Evolutionary conservation across 2,797 vertebrate species (phyloP).

Genomic region (Poliocrania exsul): DNA sequence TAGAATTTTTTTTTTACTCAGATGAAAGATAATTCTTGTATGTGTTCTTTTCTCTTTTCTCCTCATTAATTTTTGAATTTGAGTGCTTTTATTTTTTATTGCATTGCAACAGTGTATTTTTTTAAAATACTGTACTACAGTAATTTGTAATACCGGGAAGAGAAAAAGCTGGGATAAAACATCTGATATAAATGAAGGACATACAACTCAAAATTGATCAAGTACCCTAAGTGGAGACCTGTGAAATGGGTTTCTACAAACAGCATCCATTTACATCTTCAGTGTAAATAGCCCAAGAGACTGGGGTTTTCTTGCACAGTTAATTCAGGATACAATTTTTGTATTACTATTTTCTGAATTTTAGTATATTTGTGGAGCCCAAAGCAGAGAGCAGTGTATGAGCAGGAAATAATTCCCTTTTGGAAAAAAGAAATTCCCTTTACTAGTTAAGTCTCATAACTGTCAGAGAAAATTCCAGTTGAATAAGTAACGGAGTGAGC

Average conservation of each 20-base stretch:
- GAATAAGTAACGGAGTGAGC: not conserved
- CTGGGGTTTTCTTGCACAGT: not conserved
- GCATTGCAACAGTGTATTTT: not conserved
- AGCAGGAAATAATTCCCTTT: not conserved
- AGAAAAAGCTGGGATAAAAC: not conserved
- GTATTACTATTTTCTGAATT: not conserved
- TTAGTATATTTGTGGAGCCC: not conserved
- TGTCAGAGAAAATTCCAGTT: not conserved
- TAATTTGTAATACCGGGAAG: not conserved
- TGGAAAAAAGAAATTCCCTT: not conserved
- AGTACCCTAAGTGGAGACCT: not conserved
- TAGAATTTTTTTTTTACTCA: fast-evolving
- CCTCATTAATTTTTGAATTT: not conserved
- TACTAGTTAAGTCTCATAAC: not conserved
- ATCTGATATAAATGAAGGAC: not conserved
- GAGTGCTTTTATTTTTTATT: not conserved
- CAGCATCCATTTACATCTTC: not conserved
- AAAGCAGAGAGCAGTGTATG: not conserved
- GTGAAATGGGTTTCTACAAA: not conserved
- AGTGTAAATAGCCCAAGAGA: not conserved
- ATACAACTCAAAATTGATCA: not conserved
- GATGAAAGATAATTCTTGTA: not conserved
- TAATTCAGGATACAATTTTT: not conserved
- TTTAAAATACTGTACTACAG: not conserved
- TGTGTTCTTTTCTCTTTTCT: not conserved